phyloP scores from a whole-genome alignment of 2,888 invertebrate species.

The Isoperla grammatica region DNA sequence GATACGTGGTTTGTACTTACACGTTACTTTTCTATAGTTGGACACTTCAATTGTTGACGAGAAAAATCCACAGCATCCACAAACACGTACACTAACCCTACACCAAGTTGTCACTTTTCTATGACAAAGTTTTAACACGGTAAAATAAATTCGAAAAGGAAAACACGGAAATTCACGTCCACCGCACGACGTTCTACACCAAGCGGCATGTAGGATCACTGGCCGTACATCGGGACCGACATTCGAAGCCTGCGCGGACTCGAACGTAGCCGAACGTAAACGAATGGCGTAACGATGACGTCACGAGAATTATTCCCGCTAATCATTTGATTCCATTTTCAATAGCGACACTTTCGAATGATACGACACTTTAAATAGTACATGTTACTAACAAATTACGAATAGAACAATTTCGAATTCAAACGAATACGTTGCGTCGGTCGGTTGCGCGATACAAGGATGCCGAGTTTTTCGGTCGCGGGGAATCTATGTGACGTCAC shows the following conservation, averaged over 20 bases:
- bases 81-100: neutral
- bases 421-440: neutral
- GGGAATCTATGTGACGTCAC: constrained; percentile 29
- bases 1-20: constrained; percentile 16
- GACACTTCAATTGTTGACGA: neutral
- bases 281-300: constrained; percentile 18
- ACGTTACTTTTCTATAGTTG: constrained; percentile 10
- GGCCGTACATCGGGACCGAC: constrained; percentile 24
- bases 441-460: too few species aligned
- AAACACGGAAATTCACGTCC: constrained; percentile 14
- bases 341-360: too few species aligned
- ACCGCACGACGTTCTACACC: neutral
- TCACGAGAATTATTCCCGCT: constrained; percentile 23
- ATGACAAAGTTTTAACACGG: neutral
- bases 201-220: constrained; percentile 29
- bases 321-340: neutral
- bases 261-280: constrained; percentile 23
- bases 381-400: neutral
- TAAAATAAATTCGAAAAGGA: constrained; percentile 1
- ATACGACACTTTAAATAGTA: neutral
- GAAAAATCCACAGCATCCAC: constrained; percentile 16
- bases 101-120: constrained; percentile 20
- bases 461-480: constrained; percentile 11
- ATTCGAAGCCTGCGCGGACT: constrained; percentile 11
- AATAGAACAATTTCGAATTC: neutral